Conservation (phyloP, 1,140 invertebrate species). For the Magallana ariakensis region DNA sequence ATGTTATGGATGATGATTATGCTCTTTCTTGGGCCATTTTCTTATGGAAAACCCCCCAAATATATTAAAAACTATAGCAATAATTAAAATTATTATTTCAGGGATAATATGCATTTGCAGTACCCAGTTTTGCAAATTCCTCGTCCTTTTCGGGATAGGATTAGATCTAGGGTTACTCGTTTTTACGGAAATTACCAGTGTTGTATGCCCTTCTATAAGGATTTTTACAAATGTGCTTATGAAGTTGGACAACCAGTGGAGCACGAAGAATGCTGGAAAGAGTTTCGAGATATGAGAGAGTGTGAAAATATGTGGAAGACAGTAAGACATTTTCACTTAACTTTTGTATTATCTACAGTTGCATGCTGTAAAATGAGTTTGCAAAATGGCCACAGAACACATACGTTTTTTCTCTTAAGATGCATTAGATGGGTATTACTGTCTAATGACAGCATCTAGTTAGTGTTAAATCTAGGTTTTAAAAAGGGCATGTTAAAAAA, state of each 20-base stretch:
- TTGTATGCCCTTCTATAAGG: background rate
- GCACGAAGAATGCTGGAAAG: background rate
- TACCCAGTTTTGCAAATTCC: constrained; percentile 11
- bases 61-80: no score
- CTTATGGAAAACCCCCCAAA: no score
- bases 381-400: no score
- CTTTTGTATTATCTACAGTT: background rate
- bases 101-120: background rate
- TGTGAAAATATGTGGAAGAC: background rate
- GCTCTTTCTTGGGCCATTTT: no score
- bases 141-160: background rate
- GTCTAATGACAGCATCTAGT: no score
- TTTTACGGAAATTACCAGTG: background rate
- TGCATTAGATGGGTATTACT: no score
- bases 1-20: no score
- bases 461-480: no score
- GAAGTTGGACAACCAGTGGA: background rate
- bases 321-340: background rate
- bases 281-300: background rate
- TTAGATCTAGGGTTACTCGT: background rate
- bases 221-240: constrained; percentile 25
- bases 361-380: no score
- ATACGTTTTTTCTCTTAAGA: no score
- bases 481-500: no score
- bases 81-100: background rate